A percentile compares a stretch with the other conserved stretches of the same genome.
phyloP scores from a whole-genome alignment of 2,797 vertebrate genomes.

The Amazona ochrocephala region DNA sequence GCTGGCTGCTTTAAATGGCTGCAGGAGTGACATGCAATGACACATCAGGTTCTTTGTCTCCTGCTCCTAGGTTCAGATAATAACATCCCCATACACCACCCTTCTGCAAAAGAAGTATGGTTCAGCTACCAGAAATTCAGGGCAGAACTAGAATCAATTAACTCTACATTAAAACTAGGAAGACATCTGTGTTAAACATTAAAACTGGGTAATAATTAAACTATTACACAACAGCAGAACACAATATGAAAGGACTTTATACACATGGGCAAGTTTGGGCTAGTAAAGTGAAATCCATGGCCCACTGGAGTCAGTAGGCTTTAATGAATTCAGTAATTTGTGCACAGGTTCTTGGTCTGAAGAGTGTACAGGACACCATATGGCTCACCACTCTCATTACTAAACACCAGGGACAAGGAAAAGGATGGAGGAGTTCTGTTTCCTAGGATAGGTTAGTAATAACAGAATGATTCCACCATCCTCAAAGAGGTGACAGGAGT shows the following conservation, averaged over 20 bases:
- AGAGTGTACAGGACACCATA: not conserved
- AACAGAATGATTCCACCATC: slow-evolving; percentile 36
- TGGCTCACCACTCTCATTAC: not conserved
- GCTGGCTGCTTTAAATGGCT: not conserved
- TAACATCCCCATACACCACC: not conserved
- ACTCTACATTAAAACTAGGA: not conserved
- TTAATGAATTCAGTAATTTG: not conserved
- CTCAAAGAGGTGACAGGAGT: slow-evolving; percentile 9
- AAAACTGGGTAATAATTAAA: slow-evolving; percentile 21
- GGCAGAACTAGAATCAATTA: not conserved
- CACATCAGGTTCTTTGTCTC: not conserved
- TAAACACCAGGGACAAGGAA: not conserved
- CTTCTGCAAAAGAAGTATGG: not conserved
- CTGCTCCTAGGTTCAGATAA: not conserved
- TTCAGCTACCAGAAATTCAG: slow-evolving; percentile 17
- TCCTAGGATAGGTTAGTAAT: slow-evolving; percentile 46
- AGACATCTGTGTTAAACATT: slow-evolving; percentile 34
- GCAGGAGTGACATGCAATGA: not conserved
- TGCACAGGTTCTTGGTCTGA: not conserved
- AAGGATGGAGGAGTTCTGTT: slow-evolving; percentile 11
- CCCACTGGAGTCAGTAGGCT: not conserved
- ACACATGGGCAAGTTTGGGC: not conserved
- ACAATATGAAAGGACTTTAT: not conserved
- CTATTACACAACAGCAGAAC: not conserved
- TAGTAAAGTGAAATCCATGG: not conserved